phyloP scores from a whole-genome alignment of 2,888 invertebrate genomes.

The Cryptocephalus moraei region DNA sequence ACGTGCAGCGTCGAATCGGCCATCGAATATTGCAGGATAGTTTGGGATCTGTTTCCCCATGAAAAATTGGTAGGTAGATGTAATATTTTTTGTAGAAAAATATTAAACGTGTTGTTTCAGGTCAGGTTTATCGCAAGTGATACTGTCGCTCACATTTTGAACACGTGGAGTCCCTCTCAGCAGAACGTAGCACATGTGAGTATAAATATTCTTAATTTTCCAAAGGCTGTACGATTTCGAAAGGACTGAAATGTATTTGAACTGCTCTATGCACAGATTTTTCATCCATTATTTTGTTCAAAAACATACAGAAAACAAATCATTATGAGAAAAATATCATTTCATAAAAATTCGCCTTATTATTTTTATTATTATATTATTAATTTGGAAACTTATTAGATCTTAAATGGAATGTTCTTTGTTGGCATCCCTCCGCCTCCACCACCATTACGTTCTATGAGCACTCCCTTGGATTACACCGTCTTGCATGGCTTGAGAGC shows the following conservation, averaged over 20 bases:
- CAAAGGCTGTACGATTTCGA: neutral
- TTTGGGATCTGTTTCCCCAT: conserved; percentile 93
- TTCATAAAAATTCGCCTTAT: no score
- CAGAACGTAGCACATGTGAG: conserved; percentile 81
- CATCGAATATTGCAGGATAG: conserved; percentile 91
- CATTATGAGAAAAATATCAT: no score
- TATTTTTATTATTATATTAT: neutral
- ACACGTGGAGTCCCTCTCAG: conserved; percentile 72
- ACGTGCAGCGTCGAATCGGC: conserved; percentile 92
- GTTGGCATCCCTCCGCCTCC: conserved; percentile 65
- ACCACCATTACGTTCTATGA: conserved; percentile 36
- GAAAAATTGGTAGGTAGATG: conserved; percentile 61
- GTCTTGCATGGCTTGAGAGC: conserved; percentile 76
- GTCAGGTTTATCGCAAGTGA: conserved; percentile 82
- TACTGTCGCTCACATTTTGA: conserved; percentile 72
- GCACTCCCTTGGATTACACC: conserved; percentile 53
- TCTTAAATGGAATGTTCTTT: conserved; percentile 72
- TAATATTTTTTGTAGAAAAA: neutral
- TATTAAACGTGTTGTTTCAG: conserved; percentile 33
- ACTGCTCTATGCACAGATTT: no score
- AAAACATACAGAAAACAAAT: no score
- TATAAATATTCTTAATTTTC: conserved; percentile 12
- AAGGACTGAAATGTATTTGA: no score
- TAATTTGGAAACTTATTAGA: conserved; percentile 39
- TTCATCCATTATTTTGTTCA: no score